Conservation (phyloP, 2,113 vertebrate genomes). For the Myodes glareolus region DNA sequence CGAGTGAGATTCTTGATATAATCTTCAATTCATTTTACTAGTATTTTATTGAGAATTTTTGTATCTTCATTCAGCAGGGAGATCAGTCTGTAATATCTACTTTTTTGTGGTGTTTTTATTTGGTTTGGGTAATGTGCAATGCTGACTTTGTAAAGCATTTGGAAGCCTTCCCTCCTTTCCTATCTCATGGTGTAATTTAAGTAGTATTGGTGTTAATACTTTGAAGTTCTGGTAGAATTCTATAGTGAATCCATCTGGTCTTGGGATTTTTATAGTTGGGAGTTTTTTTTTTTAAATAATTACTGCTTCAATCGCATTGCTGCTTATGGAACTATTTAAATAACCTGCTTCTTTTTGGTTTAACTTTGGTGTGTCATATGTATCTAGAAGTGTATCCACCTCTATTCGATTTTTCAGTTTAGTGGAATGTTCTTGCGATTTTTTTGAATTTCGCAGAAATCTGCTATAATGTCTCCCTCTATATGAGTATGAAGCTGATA, state of each 20-base stretch:
- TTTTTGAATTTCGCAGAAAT: background rate
- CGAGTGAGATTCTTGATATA: too few species aligned
- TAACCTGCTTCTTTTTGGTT: background rate
- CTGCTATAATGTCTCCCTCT: background rate
- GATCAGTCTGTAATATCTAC: background rate
- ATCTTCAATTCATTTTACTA: background rate
- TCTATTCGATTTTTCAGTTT: background rate
- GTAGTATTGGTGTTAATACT: background rate
- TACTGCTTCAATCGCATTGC: background rate
- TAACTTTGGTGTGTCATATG: background rate
- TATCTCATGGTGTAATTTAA: background rate
- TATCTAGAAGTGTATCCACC: background rate
- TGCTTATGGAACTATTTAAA: background rate
- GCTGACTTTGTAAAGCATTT: background rate
- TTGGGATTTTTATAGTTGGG: background rate
- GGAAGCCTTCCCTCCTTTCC: background rate
- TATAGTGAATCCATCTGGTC: background rate
- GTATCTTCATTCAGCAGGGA: background rate
- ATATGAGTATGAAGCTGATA: background rate
- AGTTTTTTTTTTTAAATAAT: background rate
- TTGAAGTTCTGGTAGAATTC: background rate
- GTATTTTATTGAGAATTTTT: background rate
- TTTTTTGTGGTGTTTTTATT: background rate
- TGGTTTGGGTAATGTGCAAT: background rate
- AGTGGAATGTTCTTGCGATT: background rate